Base-by-base conservation (phyloP, 2,113 vertebrate genomes). In the Brachyhypopomus gauderio region DNA sequence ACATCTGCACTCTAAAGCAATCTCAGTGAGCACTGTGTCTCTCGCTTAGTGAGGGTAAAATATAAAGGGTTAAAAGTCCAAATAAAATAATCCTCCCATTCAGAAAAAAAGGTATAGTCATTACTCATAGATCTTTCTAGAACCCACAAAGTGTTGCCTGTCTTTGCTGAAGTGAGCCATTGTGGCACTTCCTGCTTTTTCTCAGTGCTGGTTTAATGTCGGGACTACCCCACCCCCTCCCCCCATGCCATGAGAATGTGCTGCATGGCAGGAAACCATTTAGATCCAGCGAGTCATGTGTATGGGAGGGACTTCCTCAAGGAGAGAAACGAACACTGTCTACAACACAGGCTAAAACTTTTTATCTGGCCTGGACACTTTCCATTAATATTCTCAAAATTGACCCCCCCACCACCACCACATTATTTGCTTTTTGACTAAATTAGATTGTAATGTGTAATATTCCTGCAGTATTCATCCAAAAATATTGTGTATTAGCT, bases 171-270 rank as follows among this genome's bases (percentile, higher is more conserved):
- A 79, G 23, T 30, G 38, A 85, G 79, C 60, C 79, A 75, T 81
- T 81, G 79, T 81, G 38, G 52, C 79, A 79, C 84, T 85, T 85
- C 80, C 84, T 72, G 80, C 66, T 83, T 76, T 75, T 66, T 82
- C 72, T 78, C 73, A 71, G 60, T 7, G 5, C 77, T 56, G 76
- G 58, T 56, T 75, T 48, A 64, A 22, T 66, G 41, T 20, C 34
- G 25, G 77, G 55, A 45, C 38, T 78, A 76, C 56, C 58, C 62
- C 63, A 27, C 27, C 60, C 48, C 34, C 79, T 38, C 58, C 48
- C 64, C 27, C 41, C 60, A 30, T 27, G 22, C 22, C 45, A 67
- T 41, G 79, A 81, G 78, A 80, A 73, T 80, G 78, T 30, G 27
- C 79, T 48, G 80, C 80, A 70, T 70, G 72, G 72, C 80, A 81